A percentile compares a stretch with the other conserved stretches of the same genome.
Conservation (phyloP, 2,113 vertebrate species). For the Tyrannus savana region DNA sequence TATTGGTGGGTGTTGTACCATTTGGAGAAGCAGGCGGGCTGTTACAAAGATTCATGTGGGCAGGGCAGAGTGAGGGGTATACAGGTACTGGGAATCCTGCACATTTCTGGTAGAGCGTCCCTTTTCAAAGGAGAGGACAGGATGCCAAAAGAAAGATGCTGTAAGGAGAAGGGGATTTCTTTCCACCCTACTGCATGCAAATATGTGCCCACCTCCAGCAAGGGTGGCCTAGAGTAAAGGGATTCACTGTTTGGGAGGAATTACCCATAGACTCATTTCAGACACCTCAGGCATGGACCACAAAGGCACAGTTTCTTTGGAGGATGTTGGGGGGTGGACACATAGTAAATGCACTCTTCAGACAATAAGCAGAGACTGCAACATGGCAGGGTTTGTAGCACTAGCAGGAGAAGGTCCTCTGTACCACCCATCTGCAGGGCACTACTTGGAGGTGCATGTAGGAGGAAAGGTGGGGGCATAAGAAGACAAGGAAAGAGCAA, state of each 20-base stretch:
- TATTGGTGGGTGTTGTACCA: neutral
- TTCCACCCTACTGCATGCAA: neutral
- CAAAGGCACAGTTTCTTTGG: neutral
- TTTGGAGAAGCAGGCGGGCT: neutral
- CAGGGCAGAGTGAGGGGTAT: neutral
- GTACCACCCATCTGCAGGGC: neutral
- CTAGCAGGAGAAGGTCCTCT: neutral
- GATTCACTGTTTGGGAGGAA: neutral
- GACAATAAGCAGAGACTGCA: neutral
- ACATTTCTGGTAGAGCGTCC: neutral
- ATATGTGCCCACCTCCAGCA: neutral
- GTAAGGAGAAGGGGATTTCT: neutral
- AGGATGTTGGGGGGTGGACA: neutral
- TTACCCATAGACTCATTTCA: neutral
- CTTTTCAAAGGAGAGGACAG: neutral
- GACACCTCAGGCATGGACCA: neutral
- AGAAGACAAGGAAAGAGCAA: neutral
- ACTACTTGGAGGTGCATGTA: neutral
- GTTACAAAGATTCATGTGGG: neutral
- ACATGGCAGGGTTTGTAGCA: neutral
- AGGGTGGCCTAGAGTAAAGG: neutral
- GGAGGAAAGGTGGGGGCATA: neutral
- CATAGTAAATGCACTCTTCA: neutral
- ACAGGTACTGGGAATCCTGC: neutral
- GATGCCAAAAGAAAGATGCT: neutral